phyloP scores from a whole-genome alignment of 1,140 invertebrate species.

The Drosophila grimshawi region DNA sequence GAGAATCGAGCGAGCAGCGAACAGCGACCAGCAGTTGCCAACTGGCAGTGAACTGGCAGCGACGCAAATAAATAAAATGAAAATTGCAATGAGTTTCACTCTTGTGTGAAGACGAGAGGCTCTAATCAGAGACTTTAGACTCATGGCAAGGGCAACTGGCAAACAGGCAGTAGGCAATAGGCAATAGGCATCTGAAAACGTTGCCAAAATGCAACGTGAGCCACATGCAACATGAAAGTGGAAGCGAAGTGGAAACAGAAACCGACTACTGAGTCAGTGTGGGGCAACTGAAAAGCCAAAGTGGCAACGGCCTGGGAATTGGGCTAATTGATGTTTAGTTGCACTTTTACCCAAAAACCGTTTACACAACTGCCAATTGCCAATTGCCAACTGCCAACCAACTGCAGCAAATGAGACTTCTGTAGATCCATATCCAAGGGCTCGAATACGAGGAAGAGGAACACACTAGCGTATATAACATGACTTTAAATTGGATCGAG shows the following conservation, averaged over 20 bases:
- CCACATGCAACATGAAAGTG: constrained; percentile 73
- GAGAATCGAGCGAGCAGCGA: constrained; percentile 32
- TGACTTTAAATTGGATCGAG: constrained; percentile 36
- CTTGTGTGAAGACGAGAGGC: constrained; percentile 72
- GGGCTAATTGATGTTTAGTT: constrained; percentile 83
- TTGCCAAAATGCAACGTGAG: constrained; percentile 75
- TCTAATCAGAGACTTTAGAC: constrained; percentile 66
- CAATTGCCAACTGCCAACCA: constrained; percentile 28
- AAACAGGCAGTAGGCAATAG: constrained; percentile 27
- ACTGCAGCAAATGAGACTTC: constrained; percentile 37
- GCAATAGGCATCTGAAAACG: constrained; percentile 43
- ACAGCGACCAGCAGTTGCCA: constrained; percentile 11
- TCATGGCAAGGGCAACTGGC: constrained; percentile 57
- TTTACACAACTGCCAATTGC: constrained; percentile 58
- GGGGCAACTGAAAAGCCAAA: constrained; percentile 50
- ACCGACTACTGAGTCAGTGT: constrained; percentile 17
- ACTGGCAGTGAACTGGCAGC: constrained; percentile 6
- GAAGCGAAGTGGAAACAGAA: constrained; percentile 31
- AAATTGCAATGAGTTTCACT: constrained; percentile 79
- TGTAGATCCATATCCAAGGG: constrained; percentile 51
- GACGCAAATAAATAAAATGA: constrained; percentile 65
- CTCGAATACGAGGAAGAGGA: background rate
- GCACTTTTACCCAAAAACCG: constrained; percentile 79
- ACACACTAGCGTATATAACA: constrained; percentile 59
- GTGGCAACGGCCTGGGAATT: constrained; percentile 75